These are phyloP conservation scores for Myoxocephalus aenaeus DNA, from an alignment of 2,797 vertebrate genomes.

Conservation along the genomic window DNA sequence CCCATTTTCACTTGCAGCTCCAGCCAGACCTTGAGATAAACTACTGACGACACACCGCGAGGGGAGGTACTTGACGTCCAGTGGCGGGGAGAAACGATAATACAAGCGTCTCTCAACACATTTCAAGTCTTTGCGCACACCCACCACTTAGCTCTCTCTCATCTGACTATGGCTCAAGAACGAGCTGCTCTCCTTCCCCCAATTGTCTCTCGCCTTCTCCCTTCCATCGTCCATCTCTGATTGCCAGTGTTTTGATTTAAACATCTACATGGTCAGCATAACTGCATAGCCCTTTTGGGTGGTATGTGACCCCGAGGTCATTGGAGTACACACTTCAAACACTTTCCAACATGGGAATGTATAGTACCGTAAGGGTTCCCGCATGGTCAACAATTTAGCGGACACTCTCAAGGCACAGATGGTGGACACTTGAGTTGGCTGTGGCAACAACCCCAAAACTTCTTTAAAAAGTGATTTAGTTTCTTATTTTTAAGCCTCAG, in stretches of 20 bases:
- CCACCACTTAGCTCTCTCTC: conserved; percentile 66
- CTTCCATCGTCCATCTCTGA: conserved; percentile 44
- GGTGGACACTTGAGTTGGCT: conserved; percentile 36
- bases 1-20: conserved; percentile 78
- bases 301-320: conserved; percentile 81
- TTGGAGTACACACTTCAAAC: conserved; percentile 72
- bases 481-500: not conserved
- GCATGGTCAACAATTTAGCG: conserved; percentile 43
- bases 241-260: conserved; percentile 79
- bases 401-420: conserved; percentile 49
- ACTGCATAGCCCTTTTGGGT: conserved; percentile 66
- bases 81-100: conserved; percentile 84
- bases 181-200: conserved; percentile 54
- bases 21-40: conserved; percentile 75
- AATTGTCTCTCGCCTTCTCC: conserved; percentile 32
- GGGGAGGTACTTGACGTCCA: conserved; percentile 76
- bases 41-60: conserved; percentile 78
- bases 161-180: conserved; percentile 62
- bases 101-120: conserved; percentile 80
- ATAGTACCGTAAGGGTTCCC: conserved; percentile 38
- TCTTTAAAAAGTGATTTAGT: not conserved
- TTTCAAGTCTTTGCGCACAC: conserved; percentile 75
- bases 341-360: conserved; percentile 66
- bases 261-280: conserved; percentile 79
- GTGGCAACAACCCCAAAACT: not conserved